Conservation (phyloP, 2,113 vertebrate species). For the Platycercus adscitus region DNA sequence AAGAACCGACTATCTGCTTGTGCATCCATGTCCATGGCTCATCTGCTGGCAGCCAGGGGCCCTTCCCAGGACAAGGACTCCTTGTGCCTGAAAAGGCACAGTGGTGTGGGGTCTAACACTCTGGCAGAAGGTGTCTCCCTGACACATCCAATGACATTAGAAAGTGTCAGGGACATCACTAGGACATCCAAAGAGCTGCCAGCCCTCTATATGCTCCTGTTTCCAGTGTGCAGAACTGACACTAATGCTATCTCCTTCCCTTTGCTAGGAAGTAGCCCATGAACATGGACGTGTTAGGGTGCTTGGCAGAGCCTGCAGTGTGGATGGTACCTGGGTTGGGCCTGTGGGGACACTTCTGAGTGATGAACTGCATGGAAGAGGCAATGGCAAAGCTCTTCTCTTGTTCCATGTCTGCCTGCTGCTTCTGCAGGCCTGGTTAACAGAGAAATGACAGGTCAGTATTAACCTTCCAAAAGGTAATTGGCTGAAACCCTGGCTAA, state of each 20-base stretch:
- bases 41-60: neutral
- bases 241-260: neutral
- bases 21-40: neutral
- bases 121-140: neutral
- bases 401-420: neutral
- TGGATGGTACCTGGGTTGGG: neutral
- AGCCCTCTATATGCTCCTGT: neutral
- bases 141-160: neutral
- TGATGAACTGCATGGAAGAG: neutral
- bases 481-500: slow-evolving; percentile 64
- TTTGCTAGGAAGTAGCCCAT: neutral
- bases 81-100: neutral
- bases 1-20: neutral
- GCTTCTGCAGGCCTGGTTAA: slow-evolving; percentile 19
- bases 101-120: neutral
- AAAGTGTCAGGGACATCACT: neutral
- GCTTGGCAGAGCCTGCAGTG: neutral
- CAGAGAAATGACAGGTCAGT: slow-evolving; percentile 32
- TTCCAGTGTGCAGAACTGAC: neutral
- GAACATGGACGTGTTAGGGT: accelerated
- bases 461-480: slow-evolving; percentile 62
- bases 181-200: neutral
- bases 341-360: neutral
- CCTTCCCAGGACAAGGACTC: neutral
- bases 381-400: neutral